Evolutionary conservation across 2,113 vertebrate species (phyloP).

Genomic region (Dipodomys merriami): DNA sequence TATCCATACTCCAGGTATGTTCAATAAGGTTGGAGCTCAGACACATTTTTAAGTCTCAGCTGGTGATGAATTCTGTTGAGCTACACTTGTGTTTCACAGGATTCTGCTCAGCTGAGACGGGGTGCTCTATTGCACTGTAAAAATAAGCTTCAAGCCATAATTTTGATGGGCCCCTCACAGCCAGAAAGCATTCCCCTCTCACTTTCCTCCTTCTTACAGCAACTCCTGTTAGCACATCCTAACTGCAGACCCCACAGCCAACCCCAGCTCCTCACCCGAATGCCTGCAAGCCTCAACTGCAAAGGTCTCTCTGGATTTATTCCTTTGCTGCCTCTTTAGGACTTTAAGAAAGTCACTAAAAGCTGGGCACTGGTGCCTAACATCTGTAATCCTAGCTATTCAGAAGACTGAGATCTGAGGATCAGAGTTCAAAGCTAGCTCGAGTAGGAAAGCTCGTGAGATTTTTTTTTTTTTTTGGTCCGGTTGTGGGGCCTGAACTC

Average conservation of each 20-base stretch:
- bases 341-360: background rate
- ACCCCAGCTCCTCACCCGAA: background rate
- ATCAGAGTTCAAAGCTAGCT: no score
- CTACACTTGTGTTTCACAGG: conserved; percentile 73
- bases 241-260: background rate
- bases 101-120: conserved; percentile 77
- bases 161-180: conserved; percentile 70
- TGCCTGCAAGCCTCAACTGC: background rate
- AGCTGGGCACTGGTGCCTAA: no score
- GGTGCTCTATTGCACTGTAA: conserved; percentile 59
- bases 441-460: no score
- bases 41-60: conserved; percentile 77
- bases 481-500: no score
- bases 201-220: background rate
- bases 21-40: conserved; percentile 72
- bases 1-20: conserved; percentile 74
- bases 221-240: background rate
- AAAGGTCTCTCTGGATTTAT: background rate
- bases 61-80: conserved; percentile 76
- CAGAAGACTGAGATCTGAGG: no score
- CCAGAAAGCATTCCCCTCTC: conserved; percentile 42
- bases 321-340: background rate
- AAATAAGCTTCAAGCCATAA: conserved; percentile 74
- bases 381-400: no score
- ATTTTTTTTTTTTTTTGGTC: no score